Evolutionary conservation across 2,797 vertebrate species (phyloP).

Genomic region (Anabas testudineus): DNA sequence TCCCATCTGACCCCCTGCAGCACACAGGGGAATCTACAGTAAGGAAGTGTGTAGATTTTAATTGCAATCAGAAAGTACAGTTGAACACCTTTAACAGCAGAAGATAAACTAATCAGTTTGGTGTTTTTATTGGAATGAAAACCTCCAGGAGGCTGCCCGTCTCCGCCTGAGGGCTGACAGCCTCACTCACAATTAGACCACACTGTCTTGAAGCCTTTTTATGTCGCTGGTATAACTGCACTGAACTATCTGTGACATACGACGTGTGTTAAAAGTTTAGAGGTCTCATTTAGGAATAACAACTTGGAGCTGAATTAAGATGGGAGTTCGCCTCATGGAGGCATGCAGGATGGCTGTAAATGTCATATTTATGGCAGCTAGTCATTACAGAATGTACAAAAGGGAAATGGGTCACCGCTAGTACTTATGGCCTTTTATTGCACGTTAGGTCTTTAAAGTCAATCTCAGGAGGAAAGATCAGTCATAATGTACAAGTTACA

Average conservation of each 20-base stretch:
- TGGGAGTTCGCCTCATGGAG: not conserved
- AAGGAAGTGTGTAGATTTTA: constrained; percentile 24
- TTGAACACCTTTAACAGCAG: constrained; percentile 43
- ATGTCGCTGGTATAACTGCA: constrained; percentile 29
- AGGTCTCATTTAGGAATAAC: constrained; percentile 45
- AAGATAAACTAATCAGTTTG: constrained; percentile 63
- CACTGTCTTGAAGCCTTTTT: constrained; percentile 12
- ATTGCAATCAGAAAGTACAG: constrained; percentile 62
- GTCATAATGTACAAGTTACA: not conserved
- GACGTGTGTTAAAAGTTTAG: constrained; percentile 17
- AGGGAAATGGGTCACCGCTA: not conserved
- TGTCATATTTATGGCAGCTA: constrained; percentile 21
- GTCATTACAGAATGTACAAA: constrained; percentile 27
- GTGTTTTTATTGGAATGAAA: constrained; percentile 68
- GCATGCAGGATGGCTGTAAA: not conserved
- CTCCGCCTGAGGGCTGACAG: constrained; percentile 23
- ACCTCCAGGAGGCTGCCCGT: constrained; percentile 34
- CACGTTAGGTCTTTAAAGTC: constrained; percentile 13
- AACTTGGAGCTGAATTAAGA: constrained; percentile 33
- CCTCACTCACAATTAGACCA: constrained; percentile 26
- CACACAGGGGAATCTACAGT: constrained; percentile 41
- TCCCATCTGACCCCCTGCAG: constrained; percentile 49
- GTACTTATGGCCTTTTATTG: constrained; percentile 12
- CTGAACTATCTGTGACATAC: not conserved
- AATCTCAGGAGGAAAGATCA: not conserved